A percentile compares a stretch with the other conserved stretches of the same genome.
Conservation (phyloP, 1,140 invertebrate species). For the Anoplophora glabripennis region DNA sequence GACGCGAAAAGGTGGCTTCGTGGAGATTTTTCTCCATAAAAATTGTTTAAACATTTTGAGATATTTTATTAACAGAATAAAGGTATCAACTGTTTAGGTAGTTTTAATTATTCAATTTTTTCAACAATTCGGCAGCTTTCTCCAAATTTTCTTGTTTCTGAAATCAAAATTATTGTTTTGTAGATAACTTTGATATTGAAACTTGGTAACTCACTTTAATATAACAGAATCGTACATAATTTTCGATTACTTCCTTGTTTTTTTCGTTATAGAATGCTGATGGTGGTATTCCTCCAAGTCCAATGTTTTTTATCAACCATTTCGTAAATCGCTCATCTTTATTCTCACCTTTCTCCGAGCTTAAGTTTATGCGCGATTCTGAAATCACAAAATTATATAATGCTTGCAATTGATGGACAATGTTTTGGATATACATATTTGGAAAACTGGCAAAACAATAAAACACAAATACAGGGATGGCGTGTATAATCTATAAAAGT, state of each 20-base stretch:
- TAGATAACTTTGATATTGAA: neutral
- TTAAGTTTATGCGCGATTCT: slow-evolving; percentile 63
- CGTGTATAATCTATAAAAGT: too few species aligned
- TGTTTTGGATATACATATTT: too few species aligned
- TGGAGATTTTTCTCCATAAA: slow-evolving; percentile 41
- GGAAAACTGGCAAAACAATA: too few species aligned
- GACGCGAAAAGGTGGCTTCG: slow-evolving; percentile 67
- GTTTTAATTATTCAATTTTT: slow-evolving; percentile 56
- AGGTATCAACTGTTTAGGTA: neutral
- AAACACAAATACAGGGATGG: too few species aligned
- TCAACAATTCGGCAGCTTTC: slow-evolving; percentile 63
- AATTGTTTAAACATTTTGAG: neutral
- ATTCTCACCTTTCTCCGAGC: slow-evolving; percentile 64
- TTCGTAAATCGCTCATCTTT: slow-evolving; percentile 92
- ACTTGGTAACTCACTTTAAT: slow-evolving; percentile 70
- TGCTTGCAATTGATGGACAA: too few species aligned
- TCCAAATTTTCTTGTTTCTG: slow-evolving; percentile 75
- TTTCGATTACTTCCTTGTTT: slow-evolving; percentile 82
- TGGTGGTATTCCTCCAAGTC: slow-evolving; percentile 90
- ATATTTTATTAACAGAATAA: neutral
- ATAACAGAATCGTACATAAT: slow-evolving; percentile 90
- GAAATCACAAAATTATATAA: slow-evolving; percentile 36
- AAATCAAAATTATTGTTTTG: slow-evolving; percentile 38
- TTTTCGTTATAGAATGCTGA: slow-evolving; percentile 86
- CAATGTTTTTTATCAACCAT: slow-evolving; percentile 92